Evolutionary conservation across 2,113 vertebrate genomes (phyloP), one percentile per base, ranked within the genome.

Genomic region (Rhizomys pruinosus): DNA sequence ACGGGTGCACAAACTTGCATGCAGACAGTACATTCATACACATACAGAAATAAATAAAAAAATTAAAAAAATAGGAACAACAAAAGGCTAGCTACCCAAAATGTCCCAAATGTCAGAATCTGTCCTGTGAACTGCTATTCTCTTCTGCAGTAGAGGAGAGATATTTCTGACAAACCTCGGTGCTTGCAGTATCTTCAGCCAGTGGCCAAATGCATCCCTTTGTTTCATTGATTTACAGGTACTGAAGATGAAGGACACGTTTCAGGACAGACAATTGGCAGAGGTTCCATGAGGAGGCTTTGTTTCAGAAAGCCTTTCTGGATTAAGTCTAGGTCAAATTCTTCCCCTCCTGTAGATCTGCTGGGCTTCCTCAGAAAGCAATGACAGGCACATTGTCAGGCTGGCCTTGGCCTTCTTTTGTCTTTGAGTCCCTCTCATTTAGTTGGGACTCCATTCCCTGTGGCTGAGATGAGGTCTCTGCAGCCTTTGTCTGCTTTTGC

Each of bases 51-150:
- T n/a, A n/a, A n/a, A n/a, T n/a, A n/a, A n/a, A n/a, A n/a, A n/a
- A n/a, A n/a, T n/a, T n/a, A n/a, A n/a, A n/a, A 95, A 97, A 96
- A 96, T 87, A 82, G 90, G 0, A 90, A 74, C n/a, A 84, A 74
- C 69, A 95, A 95, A 97, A 96, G 64, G 25, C 64, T 74, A 91
- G 17, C 90, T 92, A 15, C 69, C 44, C 72, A 92, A 92, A 90
- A 52, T 37, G 1, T 39, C 89, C 91, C 20, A 15, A 93, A 68
- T n/a, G 79, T 88, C 92, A 68, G 44, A 95, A 90, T 90, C 27
- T 73, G 19, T 84, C 92, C 47, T 66, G 8, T 3, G 92, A 81
- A 57, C 15, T 57, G 0, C 29, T 87, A 47, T 89, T 39, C 17
- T 84, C 84, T 91, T 39, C 80, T 16, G 20, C 66, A 89, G 1